A percentile compares a stretch with the other conserved stretches of the same genome.
phyloP scores from a whole-genome alignment of 2,113 vertebrate genomes.

The Nymphicus hollandicus region DNA sequence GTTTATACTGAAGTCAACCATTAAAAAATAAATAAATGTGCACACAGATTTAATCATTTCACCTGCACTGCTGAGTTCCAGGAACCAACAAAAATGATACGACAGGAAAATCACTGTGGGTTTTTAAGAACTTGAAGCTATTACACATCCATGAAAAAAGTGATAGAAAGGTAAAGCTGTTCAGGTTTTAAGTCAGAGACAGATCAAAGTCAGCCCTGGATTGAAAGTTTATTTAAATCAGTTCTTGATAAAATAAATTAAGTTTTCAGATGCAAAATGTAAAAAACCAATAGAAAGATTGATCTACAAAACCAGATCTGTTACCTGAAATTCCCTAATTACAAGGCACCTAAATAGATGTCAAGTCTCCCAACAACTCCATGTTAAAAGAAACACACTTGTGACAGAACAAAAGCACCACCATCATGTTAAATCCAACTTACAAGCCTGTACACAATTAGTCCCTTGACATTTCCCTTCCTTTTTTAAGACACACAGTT shows the following conservation, averaged over 20 bases:
- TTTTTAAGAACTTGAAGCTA: background rate
- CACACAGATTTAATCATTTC: background rate
- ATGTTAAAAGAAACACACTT: background rate
- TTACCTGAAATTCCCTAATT: background rate
- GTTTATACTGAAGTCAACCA: background rate
- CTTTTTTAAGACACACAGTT: background rate
- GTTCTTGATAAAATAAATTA: constrained; percentile 20
- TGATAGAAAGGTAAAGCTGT: background rate
- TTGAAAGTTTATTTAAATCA: constrained; percentile 7
- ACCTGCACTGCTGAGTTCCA: background rate
- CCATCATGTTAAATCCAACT: background rate
- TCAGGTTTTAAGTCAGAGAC: background rate
- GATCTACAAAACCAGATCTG: background rate
- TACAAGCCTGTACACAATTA: background rate
- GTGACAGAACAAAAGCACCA: background rate
- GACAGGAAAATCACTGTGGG: background rate
- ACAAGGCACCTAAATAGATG: background rate
- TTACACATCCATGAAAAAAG: background rate
- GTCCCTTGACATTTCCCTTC: background rate
- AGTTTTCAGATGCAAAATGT: background rate
- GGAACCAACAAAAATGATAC: background rate
- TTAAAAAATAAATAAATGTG: background rate
- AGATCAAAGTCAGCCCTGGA: background rate
- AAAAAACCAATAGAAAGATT: constrained; percentile 24
- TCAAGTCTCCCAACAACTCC: background rate